Evolutionary conservation across 2,113 vertebrate genomes (phyloP).

Genomic region (Oncorhynchus keta): DNA sequence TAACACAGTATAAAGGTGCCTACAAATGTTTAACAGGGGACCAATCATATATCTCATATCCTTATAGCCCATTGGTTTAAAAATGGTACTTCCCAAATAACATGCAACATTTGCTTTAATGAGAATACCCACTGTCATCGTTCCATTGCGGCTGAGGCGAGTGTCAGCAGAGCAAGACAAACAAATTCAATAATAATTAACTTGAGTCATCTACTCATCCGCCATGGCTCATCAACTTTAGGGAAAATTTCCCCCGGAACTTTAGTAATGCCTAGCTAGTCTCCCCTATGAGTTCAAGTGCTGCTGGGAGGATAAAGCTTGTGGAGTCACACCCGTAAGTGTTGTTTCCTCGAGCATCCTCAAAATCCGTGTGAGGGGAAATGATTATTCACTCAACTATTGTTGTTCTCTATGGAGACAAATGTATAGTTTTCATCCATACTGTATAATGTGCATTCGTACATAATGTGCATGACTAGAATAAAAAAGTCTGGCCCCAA

Average conservation of each 20-base stretch:
- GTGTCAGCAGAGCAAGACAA: constrained; percentile 96
- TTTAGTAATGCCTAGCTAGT: constrained; percentile 82
- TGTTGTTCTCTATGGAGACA: too few relatives aligned
- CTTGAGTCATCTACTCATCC: constrained; percentile 99
- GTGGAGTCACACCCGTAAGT: neutral
- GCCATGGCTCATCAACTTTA: constrained; percentile 98
- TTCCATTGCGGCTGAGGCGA: constrained; percentile 92
- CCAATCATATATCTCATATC: neutral
- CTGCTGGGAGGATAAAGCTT: neutral
- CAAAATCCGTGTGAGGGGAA: too few relatives aligned
- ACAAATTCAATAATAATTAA: constrained; percentile 99
- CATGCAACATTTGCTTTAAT: constrained; percentile 89
- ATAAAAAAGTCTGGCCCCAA: too few relatives aligned
- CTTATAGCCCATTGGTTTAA: neutral
- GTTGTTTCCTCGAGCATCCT: neutral
- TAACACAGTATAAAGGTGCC: neutral
- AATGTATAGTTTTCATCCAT: too few relatives aligned
- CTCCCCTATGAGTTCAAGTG: constrained; percentile 35
- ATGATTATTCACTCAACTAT: too few relatives aligned
- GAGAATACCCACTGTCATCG: constrained; percentile 92
- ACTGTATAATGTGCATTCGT: too few relatives aligned
- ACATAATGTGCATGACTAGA: too few relatives aligned
- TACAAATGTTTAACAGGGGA: neutral
- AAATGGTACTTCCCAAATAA: constrained; percentile 59
- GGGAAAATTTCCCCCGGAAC: constrained; percentile 96